Evolutionary conservation across 2,113 vertebrate species (phyloP), one percentile per base, ranked within the genome.

Genomic region (Pygoscelis antarcticus): DNA sequence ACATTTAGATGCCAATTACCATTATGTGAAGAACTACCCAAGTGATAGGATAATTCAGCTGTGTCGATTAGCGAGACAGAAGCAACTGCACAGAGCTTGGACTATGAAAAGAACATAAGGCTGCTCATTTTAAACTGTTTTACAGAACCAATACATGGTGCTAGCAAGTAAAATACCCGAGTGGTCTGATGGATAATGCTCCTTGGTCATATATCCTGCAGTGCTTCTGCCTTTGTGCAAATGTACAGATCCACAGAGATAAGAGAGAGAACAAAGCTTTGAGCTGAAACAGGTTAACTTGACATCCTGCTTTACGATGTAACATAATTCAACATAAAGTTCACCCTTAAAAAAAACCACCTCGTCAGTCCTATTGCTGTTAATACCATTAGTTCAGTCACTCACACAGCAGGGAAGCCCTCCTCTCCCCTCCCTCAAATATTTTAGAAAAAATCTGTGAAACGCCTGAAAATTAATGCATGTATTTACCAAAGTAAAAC

Each of bases 61-160:
- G 25, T 11, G n/a, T 20, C 6, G 0, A 7, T 3, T 5, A 8
- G 8, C 3, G 47, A 10, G 54, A 7, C 8, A 23, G 38, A 26
- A 51, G 34, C 40, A 49, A 20, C 61, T 4, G 21, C 20, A 2
- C 13, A 13, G 52, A 77, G 42, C 38, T 14, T 5, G 40, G 47
- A 10, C 38, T 26, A 4, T 1, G 2, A 36, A 2, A 25, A 40
- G 52, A 71, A 15, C 32, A 36, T 0, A 7, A 26, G 26, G 42
- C 21, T 36, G 34, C 42, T 89, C 27, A 1, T 27, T 54, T 57
- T 13, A 13, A 79, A 12, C 34, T 8, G 10, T 13, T 52, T 44
- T 36, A 40, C 62, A 76, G 71, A 38, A 40, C 16, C 40, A 26
- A 5, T 6, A 9, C 36, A 11, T 1, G 21, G 75, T 34, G 47